Base-by-base conservation (phyloP, 2,888 invertebrate species). In the Papilio protenor region DNA sequence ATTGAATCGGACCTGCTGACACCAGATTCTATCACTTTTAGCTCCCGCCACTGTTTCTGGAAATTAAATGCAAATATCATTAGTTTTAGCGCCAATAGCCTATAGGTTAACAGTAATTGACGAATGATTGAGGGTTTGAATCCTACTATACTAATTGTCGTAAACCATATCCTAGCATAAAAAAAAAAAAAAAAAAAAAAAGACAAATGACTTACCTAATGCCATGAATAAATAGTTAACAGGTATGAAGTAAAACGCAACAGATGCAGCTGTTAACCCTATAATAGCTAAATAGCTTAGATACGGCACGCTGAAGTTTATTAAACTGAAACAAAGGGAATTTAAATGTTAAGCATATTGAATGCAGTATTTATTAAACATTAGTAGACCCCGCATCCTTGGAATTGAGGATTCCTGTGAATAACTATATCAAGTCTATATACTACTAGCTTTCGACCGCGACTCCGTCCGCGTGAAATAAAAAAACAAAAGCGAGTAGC, bases 1-100 rank as follows among this genome's bases (percentile, higher is more conserved):
- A 84, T 81, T 4, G 87, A 85, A 23, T 83, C 85, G 4, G 82
- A 82, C 80, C 89, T 83, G 79, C 82, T 87, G 23, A 88, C 79
- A 72, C 84, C 89, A 4, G 91, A 88, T 77, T 93, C 94, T 14
- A 91, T 91, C 80, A 94, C 92, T 87, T 91, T 93, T 27, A 94
- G 83, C 81, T 94, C 94, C 33, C 90, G 89, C 94, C 94, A 94
- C 88, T 94, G 90, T 90, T 92, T 94, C 94, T 94, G 91, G 33
- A 87, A 88, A 70, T 73, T 77, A 81, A 79, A 77, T 55, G 10
- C 21, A 16, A 71, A 40, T 45, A 33, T 47, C 14, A 23, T 33
- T 40, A 18, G 12, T 2, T 52, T n/a, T n/a, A n/a, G n/a, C n/a
- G n/a, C n/a, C n/a, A n/a, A n/a, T n/a, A n/a, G n/a, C n/a, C n/a